Evolutionary conservation across 2,888 invertebrate species (phyloP).

Genomic region (Latrodectus elegans): DNA sequence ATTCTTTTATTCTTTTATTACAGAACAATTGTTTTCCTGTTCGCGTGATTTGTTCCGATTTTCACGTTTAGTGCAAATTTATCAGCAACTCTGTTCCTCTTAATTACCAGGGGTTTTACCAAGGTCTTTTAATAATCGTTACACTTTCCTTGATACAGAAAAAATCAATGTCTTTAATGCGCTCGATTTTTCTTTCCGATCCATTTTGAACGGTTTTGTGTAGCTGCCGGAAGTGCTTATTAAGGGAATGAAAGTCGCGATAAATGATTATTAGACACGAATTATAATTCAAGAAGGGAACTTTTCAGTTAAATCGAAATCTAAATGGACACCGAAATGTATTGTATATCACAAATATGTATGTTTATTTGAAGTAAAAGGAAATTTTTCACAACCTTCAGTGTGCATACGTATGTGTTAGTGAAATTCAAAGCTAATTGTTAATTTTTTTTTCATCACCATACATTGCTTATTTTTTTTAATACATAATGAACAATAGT

Average conservation of each 20-base stretch:
- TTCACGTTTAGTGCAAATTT: slow-evolving; percentile 1
- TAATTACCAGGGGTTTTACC: slow-evolving; percentile 4
- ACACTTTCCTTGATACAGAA: neutral
- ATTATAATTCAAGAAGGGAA: too few relatives aligned
- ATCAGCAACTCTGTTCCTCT: neutral
- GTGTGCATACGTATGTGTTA: too few relatives aligned
- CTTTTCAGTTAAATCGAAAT: too few relatives aligned
- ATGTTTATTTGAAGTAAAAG: too few relatives aligned
- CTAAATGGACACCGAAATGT: too few relatives aligned
- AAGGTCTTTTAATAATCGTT: neutral
- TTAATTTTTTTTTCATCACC: too few relatives aligned
- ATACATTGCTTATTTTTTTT: too few relatives aligned
- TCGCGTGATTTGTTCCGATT: slow-evolving; percentile 23
- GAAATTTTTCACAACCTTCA: too few relatives aligned
- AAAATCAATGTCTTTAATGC: neutral
- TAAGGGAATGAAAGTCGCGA: neutral
- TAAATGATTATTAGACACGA: neutral
- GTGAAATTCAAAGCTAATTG: too few relatives aligned
- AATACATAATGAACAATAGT: too few relatives aligned
- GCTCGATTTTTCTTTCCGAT: slow-evolving; percentile 1
- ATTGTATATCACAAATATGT: too few relatives aligned
- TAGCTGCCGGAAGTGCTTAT: neutral
- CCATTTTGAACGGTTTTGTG: neutral
- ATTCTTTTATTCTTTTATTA: slow-evolving; percentile 60
- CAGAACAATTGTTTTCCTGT: slow-evolving; percentile 52